These are phyloP conservation scores for Lordiphosa clarofinis DNA, from an alignment of 1,140 invertebrate genomes.

Conservation along the genomic window DNA sequence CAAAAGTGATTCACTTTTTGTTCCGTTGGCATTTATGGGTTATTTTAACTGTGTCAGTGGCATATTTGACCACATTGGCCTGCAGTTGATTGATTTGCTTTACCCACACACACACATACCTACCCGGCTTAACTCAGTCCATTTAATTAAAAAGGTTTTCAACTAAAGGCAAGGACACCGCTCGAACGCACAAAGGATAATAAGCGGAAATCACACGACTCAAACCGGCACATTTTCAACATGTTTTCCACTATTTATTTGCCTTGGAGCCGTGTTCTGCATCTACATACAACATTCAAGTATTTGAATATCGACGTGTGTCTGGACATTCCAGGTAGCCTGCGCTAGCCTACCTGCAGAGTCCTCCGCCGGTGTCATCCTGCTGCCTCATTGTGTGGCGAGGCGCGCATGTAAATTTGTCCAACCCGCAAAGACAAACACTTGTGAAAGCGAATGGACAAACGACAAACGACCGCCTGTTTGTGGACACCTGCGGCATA, in stretches of 20 bases:
- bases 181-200: slow-evolving; percentile 35
- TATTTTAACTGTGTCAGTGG: slow-evolving; percentile 5
- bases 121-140: slow-evolving; percentile 3
- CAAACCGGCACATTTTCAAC: slow-evolving; percentile 28
- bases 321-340: slow-evolving; percentile 3
- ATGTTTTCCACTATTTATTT: slow-evolving; percentile 27
- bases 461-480: slow-evolving; percentile 17
- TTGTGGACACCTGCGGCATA: slow-evolving; percentile 49
- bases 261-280: not conserved
- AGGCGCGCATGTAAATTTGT: slow-evolving; percentile 56
- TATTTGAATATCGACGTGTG: slow-evolving; percentile 58
- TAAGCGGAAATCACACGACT: slow-evolving; percentile 48
- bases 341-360: slow-evolving; percentile 7
- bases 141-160: slow-evolving; percentile 11
- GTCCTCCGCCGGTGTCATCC: slow-evolving; percentile 2
- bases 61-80: slow-evolving; percentile 1
- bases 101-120: not conserved
- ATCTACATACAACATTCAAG: slow-evolving; percentile 16
- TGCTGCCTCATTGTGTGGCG: slow-evolving; percentile 32
- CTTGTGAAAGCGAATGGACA: slow-evolving; percentile 32
- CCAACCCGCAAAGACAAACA: slow-evolving; percentile 55
- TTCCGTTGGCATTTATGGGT: slow-evolving; percentile 2
- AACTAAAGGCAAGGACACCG: slow-evolving; percentile 5
- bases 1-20: not conserved
- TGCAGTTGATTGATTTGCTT: slow-evolving; percentile 9